Percentiles rank a stretch among this genome's conserved stretches.
These are phyloP conservation scores for Chitala chitala DNA, from an alignment of 2,113 vertebrate genomes.

Conservation along the genomic window DNA sequence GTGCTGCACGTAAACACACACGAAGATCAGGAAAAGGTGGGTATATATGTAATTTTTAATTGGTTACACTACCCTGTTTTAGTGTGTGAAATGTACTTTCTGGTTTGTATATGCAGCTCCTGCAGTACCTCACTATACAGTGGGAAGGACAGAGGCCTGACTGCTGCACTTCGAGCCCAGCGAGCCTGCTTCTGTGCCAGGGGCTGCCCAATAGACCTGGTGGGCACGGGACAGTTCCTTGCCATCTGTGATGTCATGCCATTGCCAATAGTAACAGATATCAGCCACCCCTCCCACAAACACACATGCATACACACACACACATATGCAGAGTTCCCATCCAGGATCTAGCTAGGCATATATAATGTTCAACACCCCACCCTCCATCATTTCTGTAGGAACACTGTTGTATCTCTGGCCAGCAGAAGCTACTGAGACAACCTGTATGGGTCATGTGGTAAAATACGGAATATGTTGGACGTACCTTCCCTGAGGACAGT, in stretches of 20 bases:
- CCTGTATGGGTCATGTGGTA: neutral
- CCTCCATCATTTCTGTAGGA: neutral
- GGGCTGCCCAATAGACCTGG: slow-evolving; percentile 3
- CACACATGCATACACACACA: slow-evolving; percentile 10
- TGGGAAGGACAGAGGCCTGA: no score
- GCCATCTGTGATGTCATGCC: slow-evolving; percentile 21
- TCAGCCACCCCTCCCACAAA: neutral
- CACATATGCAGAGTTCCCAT: neutral
- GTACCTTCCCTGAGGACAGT: neutral
- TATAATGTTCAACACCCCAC: neutral
- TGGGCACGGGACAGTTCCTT: neutral
- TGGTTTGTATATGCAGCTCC: neutral
- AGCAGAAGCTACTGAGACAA: neutral
- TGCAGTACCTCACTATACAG: no score
- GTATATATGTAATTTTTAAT: no score
- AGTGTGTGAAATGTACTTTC: neutral
- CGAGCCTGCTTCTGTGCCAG: neutral
- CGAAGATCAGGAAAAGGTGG: neutral
- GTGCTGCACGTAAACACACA: neutral
- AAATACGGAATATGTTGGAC: neutral
- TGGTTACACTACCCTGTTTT: no score
- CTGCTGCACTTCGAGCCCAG: neutral
- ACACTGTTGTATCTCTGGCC: no score
- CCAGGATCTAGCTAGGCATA: neutral
- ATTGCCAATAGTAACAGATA: slow-evolving; percentile 7